A percentile compares a stretch with the other conserved stretches of the same genome.
These are phyloP conservation scores for Drosophila anomelani DNA, from an alignment of 2,888 invertebrate species.

Conservation along the genomic window DNA sequence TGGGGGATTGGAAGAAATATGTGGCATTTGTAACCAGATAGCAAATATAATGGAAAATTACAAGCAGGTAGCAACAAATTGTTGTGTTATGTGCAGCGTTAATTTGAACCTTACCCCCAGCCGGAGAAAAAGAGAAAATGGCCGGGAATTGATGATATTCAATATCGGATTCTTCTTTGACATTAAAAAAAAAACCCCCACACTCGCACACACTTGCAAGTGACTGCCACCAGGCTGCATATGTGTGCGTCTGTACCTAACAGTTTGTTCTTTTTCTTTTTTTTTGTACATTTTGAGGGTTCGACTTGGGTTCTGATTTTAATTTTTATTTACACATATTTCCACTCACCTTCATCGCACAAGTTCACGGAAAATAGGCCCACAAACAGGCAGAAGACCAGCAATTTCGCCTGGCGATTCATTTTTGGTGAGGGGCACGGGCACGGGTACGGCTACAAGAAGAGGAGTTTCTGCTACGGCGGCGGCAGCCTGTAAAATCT, in stretches of 20 bases:
- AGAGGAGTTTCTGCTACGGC: conserved; percentile 42
- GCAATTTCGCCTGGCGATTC: conserved; percentile 74
- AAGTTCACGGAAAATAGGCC: conserved; percentile 70
- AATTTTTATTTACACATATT: not conserved
- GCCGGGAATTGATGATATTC: conserved; percentile 39
- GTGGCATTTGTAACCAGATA: conserved; percentile 6
- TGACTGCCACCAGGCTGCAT: conserved; percentile 26
- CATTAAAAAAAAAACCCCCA: conserved; percentile 14
- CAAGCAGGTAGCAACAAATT: not conserved
- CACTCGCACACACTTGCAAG: conserved; percentile 22
- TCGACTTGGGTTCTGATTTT: conserved; percentile 1
- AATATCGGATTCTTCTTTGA: conserved; percentile 25
- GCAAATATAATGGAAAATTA: conserved; percentile 2
- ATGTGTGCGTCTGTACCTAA: conserved; percentile 22
- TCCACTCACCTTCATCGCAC: conserved; percentile 60
- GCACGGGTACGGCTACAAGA: conserved; percentile 14
- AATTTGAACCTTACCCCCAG: conserved; percentile 9
- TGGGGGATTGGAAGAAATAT: conserved; percentile 1
- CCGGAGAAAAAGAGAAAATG: conserved; percentile 21
- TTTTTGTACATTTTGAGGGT: conserved; percentile 5
- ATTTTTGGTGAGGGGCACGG: conserved; percentile 54
- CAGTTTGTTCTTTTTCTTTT: conserved; percentile 4
- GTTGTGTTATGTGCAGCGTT: not conserved
- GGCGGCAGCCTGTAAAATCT: conserved; percentile 23
- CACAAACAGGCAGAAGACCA: conserved; percentile 75